phyloP scores from a whole-genome alignment of 2,113 vertebrate species.

The Oenanthe melanoleuca region DNA sequence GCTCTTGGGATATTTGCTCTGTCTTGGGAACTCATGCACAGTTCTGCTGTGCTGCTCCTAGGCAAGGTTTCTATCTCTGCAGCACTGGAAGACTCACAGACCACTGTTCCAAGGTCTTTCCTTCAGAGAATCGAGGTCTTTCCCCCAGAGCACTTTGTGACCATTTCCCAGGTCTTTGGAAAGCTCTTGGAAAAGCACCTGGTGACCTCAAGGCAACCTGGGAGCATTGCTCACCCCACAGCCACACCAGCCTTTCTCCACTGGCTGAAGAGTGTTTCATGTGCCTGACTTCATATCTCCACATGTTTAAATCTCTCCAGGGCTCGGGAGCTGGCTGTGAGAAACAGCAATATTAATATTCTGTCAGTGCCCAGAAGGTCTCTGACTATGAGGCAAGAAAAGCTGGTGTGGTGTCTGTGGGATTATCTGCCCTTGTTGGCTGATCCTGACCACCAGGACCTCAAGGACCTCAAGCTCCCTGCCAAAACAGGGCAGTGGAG shows the following conservation, averaged over 20 bases:
- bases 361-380: slow-evolving; percentile 16
- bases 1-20: not conserved
- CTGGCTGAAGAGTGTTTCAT: not conserved
- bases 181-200: not conserved
- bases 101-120: not conserved
- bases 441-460: not conserved
- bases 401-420: not conserved
- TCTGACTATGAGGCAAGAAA: not conserved
- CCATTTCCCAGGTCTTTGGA: not conserved
- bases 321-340: not conserved
- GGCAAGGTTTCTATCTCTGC: not conserved
- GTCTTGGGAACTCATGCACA: not conserved
- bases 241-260: not conserved
- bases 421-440: not conserved
- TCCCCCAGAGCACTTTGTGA: not conserved
- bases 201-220: slow-evolving; percentile 8
- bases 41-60: not conserved
- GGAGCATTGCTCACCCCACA: not conserved
- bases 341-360: not conserved
- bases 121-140: not conserved
- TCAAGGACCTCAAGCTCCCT: not conserved
- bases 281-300: not conserved
- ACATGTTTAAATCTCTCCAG: not conserved
- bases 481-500: not conserved
- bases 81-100: not conserved